These are phyloP conservation scores for Cabera pusaria DNA, from an alignment of 2,888 invertebrate genomes.

Conservation along the genomic window DNA sequence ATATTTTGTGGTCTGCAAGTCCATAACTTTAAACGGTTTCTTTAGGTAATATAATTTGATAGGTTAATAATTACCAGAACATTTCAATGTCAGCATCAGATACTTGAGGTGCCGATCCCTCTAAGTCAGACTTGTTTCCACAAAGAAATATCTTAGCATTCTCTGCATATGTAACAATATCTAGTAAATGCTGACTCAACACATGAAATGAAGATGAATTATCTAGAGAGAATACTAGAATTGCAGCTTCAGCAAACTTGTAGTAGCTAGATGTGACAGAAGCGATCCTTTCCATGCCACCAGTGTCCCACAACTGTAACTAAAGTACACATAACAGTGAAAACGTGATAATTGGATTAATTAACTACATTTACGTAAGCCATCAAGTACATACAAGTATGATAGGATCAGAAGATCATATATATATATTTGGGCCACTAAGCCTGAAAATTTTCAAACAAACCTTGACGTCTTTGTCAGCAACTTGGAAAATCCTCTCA, in stretches of 20 bases:
- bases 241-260: constrained; percentile 97
- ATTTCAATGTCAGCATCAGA: constrained; percentile 94
- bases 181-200: constrained; percentile 94
- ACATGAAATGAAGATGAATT: constrained; percentile 96
- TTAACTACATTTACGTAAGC: constrained; percentile 13
- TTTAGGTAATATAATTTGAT: too few relatives aligned
- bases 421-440: constrained; percentile 2
- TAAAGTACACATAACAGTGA: constrained; percentile 56
- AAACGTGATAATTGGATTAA: constrained; percentile 17
- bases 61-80: constrained; percentile 89
- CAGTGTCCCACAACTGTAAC: constrained; percentile 98
- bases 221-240: constrained; percentile 95
- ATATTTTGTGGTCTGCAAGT: too few relatives aligned
- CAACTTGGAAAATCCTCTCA: constrained; percentile 90
- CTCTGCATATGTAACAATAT: constrained; percentile 96
- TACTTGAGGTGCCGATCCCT: constrained; percentile 88
- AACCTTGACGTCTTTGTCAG: constrained; percentile 91
- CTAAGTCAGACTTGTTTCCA: constrained; percentile 95
- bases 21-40: too few relatives aligned
- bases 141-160: constrained; percentile 97
- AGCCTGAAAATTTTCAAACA: too few relatives aligned
- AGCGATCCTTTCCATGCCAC: constrained; percentile 97
- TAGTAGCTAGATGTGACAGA: constrained; percentile 98
- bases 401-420: too few relatives aligned
- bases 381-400: too few relatives aligned